Base-by-base conservation (phyloP, 2,888 invertebrate species). In the Oscheius onirici region DNA sequence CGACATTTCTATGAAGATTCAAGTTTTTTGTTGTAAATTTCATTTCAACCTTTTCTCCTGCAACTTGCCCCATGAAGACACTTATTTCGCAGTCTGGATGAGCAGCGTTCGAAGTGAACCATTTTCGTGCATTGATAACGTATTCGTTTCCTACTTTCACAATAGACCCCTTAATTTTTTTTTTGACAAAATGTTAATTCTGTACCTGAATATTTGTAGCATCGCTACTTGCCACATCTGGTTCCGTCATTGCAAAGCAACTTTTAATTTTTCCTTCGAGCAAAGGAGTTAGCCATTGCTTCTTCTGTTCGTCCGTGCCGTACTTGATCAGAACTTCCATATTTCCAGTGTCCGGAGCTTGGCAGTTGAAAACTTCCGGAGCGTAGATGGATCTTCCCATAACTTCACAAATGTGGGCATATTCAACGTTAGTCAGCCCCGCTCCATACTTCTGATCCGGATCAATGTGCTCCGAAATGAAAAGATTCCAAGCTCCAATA, bases 311-410 rank as follows among this genome's bases (percentile, higher is more conserved):
- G 49, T 86, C 87, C 11, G 83, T 88, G 28, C 89, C 89, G 78
- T 89, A 89, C 67, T 88, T 88, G 20, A 90, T 87, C 26, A 89
- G 78, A 13, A 89, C 89, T 78, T 90, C 90, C 89, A 89, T 89
- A 80, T 89, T 90, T 54, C 90, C 89, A 6, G 89, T 90, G 78
- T 89, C 89, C 3, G 89, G 89, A 15, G 89, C 89, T 61, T 86
- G 87, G 77, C 89, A 90, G 84, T 90, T 89, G 82, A 89, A 90
- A 88, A 89, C 89, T 86, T 89, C 89, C 13, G 89, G 86, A 6
- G 89, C 88, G 54, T 86, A 83, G 3, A 84, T 72, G 67, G 80
- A 84, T 70, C 83, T 78, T 11, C 89, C 89, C 89, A 89, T 89
- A 66, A 88, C 84, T 76, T 89, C 89, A 80, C 89, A 89, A 66